Percentiles rank a stretch among this genome's conserved stretches.
phyloP scores from a whole-genome alignment of 2,888 invertebrate genomes.

The Phaonia tiefii region DNA sequence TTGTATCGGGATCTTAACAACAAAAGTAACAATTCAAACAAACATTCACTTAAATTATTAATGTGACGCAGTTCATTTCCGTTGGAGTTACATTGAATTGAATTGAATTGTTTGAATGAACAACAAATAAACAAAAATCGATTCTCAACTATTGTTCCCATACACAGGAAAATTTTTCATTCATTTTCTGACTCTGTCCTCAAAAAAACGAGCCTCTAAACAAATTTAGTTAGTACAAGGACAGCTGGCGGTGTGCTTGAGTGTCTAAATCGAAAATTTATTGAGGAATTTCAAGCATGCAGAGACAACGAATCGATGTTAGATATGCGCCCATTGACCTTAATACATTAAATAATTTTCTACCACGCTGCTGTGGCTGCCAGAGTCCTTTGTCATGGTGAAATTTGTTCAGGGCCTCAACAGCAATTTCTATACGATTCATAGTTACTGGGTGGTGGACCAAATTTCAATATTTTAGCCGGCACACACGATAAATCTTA shows the following conservation, averaged over 20 bases:
- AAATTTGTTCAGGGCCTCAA: background rate
- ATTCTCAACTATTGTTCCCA: background rate
- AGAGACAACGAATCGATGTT: background rate
- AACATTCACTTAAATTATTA: constrained; percentile 45
- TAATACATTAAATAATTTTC: background rate
- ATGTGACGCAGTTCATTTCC: constrained; percentile 54
- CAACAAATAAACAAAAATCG: background rate
- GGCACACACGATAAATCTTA: background rate
- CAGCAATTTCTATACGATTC: background rate
- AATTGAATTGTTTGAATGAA: background rate
- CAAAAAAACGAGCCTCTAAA: background rate
- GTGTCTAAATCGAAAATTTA: constrained; percentile 1
- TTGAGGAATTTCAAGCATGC: constrained; percentile 20
- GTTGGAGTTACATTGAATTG: constrained; percentile 18
- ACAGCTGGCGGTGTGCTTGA: background rate
- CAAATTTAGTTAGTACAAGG: background rate
- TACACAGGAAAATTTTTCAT: background rate
- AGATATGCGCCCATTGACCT: constrained; percentile 23
- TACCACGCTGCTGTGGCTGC: background rate
- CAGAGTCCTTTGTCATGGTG: constrained; percentile 4
- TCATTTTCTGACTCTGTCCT: background rate
- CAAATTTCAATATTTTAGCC: constrained; percentile 13
- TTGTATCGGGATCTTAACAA: no score
- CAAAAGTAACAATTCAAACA: no score
- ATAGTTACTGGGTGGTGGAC: background rate